Percentiles rank a stretch among this genome's conserved stretches.
Conservation (phyloP, 2,888 invertebrate genomes). For the Phengaris alcon region DNA sequence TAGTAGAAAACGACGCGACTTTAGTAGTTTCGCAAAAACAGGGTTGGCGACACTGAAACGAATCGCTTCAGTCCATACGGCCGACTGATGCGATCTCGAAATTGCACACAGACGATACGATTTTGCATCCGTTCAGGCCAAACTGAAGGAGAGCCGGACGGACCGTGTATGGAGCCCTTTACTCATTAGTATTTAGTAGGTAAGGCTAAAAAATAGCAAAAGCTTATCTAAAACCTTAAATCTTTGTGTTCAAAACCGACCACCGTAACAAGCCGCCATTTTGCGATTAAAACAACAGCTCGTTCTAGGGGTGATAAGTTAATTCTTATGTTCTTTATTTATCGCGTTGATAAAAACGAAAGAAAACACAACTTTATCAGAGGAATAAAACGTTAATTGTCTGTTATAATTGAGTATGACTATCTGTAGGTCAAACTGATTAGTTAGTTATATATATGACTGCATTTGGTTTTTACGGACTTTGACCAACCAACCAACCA, state of each 20-base stretch:
- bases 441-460: constrained; percentile 25
- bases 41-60: too few relatives aligned
- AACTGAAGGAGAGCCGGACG: too few relatives aligned
- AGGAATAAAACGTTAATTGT: constrained; percentile 66
- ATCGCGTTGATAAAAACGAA: constrained; percentile 20
- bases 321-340: constrained; percentile 22
- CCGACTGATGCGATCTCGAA: too few relatives aligned
- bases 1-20: too few relatives aligned
- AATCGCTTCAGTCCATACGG: too few relatives aligned
- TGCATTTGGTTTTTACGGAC: background rate
- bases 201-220: background rate
- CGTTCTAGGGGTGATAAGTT: constrained; percentile 17
- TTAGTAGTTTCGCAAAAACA: too few relatives aligned
- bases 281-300: background rate
- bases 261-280: background rate
- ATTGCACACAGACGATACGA: too few relatives aligned
- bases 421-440: constrained; percentile 56
- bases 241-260: background rate
- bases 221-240: background rate
- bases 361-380: constrained; percentile 51
- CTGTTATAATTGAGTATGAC: constrained; percentile 68
- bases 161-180: too few relatives aligned
- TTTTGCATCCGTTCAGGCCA: too few relatives aligned
- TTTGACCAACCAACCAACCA: background rate
- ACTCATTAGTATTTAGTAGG: too few relatives aligned